Base-by-base conservation (phyloP, 2,797 vertebrate species). In the Lithobates pipiens region DNA sequence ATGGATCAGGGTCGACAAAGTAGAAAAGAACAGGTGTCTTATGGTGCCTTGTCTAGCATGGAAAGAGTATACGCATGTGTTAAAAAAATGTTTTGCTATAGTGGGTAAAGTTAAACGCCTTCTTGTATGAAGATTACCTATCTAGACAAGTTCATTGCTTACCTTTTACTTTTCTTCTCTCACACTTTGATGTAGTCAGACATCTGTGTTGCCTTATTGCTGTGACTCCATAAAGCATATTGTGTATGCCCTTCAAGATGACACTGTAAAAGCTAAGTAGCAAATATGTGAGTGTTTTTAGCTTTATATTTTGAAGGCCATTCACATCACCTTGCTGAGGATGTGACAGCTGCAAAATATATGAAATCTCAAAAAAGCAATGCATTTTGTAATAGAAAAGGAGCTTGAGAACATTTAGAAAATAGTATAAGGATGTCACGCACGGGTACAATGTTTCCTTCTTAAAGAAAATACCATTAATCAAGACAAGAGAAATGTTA, bases 241-340 rank as follows among this genome's bases (percentile, higher is more conserved):
- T 78, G 69, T 42, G 3, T 25, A 25, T 84, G 67, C 54, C 21
- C 46, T 84, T 78, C 69, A 63, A 29, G 69, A 36, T 72, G 76
- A 84, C 76, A 78, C 65, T 36, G 63, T 78, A 46, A 73, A 72
- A 68, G 54, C 83, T 72, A 78, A 72, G 78, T 84, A 68, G 68
- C 42, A 77, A 70, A 82, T 82, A 83, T 25, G 7, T 8, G 46
- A 39, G 44, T 78, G 70, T 29, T 50, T 65, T 69, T 67, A 78
- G 69, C 29, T 85, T 85, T 80, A 44, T 34, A 36, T 70, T 79
- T 80, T 63, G 57, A 74, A 79, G 63, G 69, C 70, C 57, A 80
- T 44, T 34, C 69, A 72, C 54, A 78, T 72, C 76, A 72, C 71
- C 54, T 61, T 74, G 69, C 77, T 74, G 79, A 81, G 69, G 29